These are phyloP conservation scores for Bos javanicus DNA, from an alignment of 2,113 vertebrate species.

Conservation along the genomic window DNA sequence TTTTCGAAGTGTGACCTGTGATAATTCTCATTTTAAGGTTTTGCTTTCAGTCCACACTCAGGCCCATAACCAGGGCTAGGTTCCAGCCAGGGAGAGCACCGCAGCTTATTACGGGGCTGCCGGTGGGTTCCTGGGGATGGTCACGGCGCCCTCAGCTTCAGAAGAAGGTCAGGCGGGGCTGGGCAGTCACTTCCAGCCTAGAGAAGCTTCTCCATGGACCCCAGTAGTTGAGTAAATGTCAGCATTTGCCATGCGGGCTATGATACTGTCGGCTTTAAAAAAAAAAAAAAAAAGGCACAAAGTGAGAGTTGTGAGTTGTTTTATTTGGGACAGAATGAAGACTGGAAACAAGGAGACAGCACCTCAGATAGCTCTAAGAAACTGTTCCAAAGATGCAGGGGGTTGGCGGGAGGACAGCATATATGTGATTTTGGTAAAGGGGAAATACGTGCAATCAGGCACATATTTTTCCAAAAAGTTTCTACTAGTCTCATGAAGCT, in stretches of 20 bases:
- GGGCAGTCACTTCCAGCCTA: not conserved
- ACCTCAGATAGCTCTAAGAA: not conserved
- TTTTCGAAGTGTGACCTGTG: not conserved
- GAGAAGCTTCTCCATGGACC: not conserved
- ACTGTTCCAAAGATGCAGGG: not conserved
- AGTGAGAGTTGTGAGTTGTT: not conserved
- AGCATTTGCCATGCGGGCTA: not conserved
- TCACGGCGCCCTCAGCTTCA: accelerated
- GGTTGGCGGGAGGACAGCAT: not conserved
- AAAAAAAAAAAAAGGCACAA: not conserved
- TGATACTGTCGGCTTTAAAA: not conserved
- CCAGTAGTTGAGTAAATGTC: not conserved
- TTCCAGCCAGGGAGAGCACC: not conserved
- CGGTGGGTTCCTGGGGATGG: not conserved
- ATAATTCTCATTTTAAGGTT: conserved; percentile 15
- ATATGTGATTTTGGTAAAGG: not conserved
- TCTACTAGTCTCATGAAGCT: not conserved
- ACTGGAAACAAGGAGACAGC: not conserved
- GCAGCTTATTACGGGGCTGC: accelerated
- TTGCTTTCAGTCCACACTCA: not conserved
- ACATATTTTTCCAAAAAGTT: not conserved
- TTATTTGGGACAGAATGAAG: not conserved
- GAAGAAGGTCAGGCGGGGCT: no score
- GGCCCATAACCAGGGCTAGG: not conserved
- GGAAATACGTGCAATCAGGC: not conserved